These are phyloP conservation scores for Heliconius hermathena DNA, from an alignment of 1,140 invertebrate genomes.

Conservation along the genomic window DNA sequence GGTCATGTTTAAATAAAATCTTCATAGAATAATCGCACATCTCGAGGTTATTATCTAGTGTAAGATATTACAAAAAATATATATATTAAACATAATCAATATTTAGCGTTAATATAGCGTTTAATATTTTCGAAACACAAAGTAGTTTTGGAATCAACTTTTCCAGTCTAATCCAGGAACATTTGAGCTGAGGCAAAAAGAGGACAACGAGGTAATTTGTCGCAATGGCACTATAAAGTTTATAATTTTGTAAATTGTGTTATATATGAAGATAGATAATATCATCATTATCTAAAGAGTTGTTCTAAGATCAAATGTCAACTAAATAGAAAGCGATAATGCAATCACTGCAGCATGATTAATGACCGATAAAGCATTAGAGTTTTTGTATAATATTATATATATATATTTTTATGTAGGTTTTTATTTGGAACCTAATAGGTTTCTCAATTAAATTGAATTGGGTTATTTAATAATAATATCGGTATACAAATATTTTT, in stretches of 20 bases:
- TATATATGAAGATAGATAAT: neutral
- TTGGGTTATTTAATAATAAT: neutral
- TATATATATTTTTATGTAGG: neutral
- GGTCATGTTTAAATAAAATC: neutral
- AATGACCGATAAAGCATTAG: neutral
- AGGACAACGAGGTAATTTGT: neutral
- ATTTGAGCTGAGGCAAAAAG: neutral
- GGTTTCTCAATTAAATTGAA: neutral
- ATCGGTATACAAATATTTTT: too few species aligned
- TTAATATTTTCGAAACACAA: too few species aligned
- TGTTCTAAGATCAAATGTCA: neutral
- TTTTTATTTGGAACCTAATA: neutral
- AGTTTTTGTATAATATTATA: too few species aligned
- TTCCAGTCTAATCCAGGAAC: too few species aligned
- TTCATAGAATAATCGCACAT: neutral
- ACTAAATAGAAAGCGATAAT: conserved; percentile 7
- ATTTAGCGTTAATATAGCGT: too few species aligned
- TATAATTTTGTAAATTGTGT: neutral
- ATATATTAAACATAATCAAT: too few species aligned
- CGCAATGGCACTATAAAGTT: neutral
- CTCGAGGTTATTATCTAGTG: too few species aligned
- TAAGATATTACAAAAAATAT: too few species aligned
- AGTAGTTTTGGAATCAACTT: too few species aligned
- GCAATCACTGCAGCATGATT: neutral
- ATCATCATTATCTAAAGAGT: neutral